Evolutionary conservation across 2,797 vertebrate genomes (phyloP).

Genomic region (Sciaenops ocellatus): DNA sequence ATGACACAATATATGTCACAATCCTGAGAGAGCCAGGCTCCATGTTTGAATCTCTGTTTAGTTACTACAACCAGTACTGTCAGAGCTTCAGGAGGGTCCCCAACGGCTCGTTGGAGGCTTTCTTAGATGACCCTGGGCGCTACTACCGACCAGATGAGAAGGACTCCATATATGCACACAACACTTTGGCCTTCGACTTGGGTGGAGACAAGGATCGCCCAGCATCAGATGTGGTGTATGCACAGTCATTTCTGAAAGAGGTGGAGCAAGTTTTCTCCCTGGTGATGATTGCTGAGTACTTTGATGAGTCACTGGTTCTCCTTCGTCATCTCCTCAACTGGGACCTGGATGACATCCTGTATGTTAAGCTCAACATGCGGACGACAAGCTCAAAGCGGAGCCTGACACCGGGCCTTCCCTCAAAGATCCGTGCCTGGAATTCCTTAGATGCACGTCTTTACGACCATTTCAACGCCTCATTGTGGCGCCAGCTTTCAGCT

Average conservation of each 20-base stretch:
- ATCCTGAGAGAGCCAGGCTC: conserved; percentile 90
- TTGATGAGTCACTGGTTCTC: conserved; percentile 91
- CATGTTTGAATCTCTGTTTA: conserved; percentile 93
- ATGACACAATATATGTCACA: conserved; percentile 87
- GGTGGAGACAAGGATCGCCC: conserved; percentile 88
- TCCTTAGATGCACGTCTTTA: conserved; percentile 87
- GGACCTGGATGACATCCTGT: conserved; percentile 90
- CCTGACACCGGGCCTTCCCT: conserved; percentile 75
- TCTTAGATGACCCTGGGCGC: conserved; percentile 83
- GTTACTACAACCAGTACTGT: conserved; percentile 90
- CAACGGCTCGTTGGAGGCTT: conserved; percentile 88
- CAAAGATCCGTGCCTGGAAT: conserved; percentile 88
- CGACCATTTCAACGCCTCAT: conserved; percentile 89
- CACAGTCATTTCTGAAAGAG: conserved; percentile 82
- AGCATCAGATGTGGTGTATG: conserved; percentile 74
- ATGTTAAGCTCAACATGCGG: conserved; percentile 91
- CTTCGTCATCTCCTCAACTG: conserved; percentile 89
- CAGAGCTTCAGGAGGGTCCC: conserved; percentile 88
- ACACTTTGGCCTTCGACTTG: conserved; percentile 90
- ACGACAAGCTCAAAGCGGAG: conserved; percentile 83
- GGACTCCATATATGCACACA: conserved; percentile 89
- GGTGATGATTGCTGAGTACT: conserved; percentile 92
- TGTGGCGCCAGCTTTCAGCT: conserved; percentile 86
- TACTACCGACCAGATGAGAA: conserved; percentile 88
- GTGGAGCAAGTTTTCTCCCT: conserved; percentile 88